A percentile compares a stretch with the other conserved stretches of the same genome.
Conservation (phyloP, 2,797 vertebrate genomes). For the Ispidina picta region DNA sequence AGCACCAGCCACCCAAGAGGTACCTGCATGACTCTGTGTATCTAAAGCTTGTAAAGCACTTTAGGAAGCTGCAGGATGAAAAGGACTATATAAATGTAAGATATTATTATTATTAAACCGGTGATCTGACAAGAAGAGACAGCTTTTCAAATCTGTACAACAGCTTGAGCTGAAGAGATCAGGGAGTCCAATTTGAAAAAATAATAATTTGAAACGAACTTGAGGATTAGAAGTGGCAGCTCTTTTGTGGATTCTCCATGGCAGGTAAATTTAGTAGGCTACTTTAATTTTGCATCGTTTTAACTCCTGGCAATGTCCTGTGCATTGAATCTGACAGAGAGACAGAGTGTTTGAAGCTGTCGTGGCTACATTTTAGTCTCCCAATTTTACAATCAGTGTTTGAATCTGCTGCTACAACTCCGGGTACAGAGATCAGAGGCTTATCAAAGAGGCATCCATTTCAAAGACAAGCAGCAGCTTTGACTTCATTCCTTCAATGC, state of each 20-base stretch:
- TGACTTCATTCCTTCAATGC: constrained; percentile 62
- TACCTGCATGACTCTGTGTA: constrained; percentile 6
- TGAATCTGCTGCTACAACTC: constrained; percentile 69
- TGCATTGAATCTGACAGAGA: constrained; percentile 66
- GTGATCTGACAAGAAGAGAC: constrained; percentile 68
- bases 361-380: constrained; percentile 61
- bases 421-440: constrained; percentile 64
- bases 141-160: constrained; percentile 67
- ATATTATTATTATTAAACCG: constrained; percentile 71
- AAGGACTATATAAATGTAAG: constrained; percentile 56
- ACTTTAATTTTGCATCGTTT: constrained; percentile 70
- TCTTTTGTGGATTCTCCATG: constrained; percentile 68
- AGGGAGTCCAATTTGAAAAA: constrained; percentile 71
- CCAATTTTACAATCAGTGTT: constrained; percentile 68
- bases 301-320: constrained; percentile 66
- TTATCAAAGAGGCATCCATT: constrained; percentile 69
- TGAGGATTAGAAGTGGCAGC: constrained; percentile 71
- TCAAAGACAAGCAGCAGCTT: constrained; percentile 69
- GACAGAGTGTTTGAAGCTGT: constrained; percentile 58
- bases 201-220: constrained; percentile 66
- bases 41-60: constrained; percentile 54
- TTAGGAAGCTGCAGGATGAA: constrained; percentile 58
- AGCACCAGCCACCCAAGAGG: constrained; percentile 64
- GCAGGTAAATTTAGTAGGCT: constrained; percentile 73
- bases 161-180: constrained; percentile 68